Percentiles rank a stretch among this genome's conserved stretches.
phyloP scores from a whole-genome alignment of 2,797 vertebrate species.

The Tragopan temminckii region DNA sequence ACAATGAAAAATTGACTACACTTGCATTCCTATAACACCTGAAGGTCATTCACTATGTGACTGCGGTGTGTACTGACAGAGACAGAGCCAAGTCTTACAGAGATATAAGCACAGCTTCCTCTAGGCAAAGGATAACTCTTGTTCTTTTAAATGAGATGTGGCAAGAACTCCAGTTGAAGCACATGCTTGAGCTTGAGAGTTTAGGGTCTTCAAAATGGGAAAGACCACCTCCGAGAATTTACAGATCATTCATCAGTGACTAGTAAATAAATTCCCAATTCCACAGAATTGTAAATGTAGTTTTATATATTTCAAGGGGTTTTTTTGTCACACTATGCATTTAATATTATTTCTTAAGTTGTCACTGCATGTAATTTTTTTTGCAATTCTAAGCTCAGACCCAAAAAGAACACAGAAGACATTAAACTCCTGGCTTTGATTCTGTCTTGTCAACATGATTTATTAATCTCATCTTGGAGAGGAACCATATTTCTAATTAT shows the following conservation, averaged over 20 bases:
- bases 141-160: rapidly evolving
- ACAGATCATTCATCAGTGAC: background rate
- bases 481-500: background rate
- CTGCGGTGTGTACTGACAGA: background rate
- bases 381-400: background rate
- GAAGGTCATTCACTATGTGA: background rate
- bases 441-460: background rate
- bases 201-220: background rate
- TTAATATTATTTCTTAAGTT: background rate
- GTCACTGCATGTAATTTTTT: background rate
- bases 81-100: background rate
- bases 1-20: background rate
- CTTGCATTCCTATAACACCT: background rate
- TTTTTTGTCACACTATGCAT: background rate
- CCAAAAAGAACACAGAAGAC: background rate
- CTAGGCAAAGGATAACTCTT: background rate
- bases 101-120: rapidly evolving
- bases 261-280: background rate
- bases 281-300: background rate
- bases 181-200: background rate
- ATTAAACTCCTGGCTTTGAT: background rate
- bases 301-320: background rate
- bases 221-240: background rate
- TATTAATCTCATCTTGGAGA: background rate
- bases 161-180: background rate